Conservation (phyloP, 2,888 invertebrate genomes). For the Tipula vernalis region DNA sequence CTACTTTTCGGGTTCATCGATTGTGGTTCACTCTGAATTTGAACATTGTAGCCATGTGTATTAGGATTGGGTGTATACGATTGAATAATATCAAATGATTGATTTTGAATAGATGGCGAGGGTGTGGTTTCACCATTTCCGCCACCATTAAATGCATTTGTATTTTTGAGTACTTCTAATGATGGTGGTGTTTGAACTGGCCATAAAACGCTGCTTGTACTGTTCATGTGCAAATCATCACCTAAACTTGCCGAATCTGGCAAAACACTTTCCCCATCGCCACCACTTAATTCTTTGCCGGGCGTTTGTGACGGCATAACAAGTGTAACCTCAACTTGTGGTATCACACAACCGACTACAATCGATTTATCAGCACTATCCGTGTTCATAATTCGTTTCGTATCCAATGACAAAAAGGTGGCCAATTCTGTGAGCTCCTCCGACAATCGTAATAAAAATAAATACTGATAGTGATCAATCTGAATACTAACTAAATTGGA, state of each 20-base stretch:
- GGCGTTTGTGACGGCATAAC: constrained; percentile 75
- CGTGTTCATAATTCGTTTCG: constrained; percentile 50
- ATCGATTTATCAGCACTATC: constrained; percentile 38
- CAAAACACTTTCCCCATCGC: constrained; percentile 73
- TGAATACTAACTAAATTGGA: constrained; percentile 77
- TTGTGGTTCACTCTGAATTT: constrained; percentile 30
- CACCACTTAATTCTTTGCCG: constrained; percentile 73
- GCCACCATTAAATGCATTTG: constrained; percentile 24
- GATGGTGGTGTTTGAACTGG: constrained; percentile 30
- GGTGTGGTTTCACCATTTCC: background rate
- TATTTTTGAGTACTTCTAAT: constrained; percentile 29
- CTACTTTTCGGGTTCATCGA: constrained; percentile 24
- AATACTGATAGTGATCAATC: constrained; percentile 85
- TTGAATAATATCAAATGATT: constrained; percentile 28
- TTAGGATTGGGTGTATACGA: constrained; percentile 32
- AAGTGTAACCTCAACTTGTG: constrained; percentile 77
- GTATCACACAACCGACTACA: constrained; percentile 64
- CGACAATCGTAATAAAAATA: constrained; percentile 73
- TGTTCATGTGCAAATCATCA: constrained; percentile 54
- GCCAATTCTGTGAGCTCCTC: constrained; percentile 71
- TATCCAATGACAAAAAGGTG: constrained; percentile 66
- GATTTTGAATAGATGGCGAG: constrained; percentile 33
- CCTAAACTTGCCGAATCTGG: constrained; percentile 77
- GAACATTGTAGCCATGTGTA: constrained; percentile 36
- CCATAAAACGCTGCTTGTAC: constrained; percentile 37